A percentile compares a stretch with the other conserved stretches of the same genome.
Evolutionary conservation across 2,888 invertebrate species (phyloP).

Genomic region (Synanthedon formicaeformis): DNA sequence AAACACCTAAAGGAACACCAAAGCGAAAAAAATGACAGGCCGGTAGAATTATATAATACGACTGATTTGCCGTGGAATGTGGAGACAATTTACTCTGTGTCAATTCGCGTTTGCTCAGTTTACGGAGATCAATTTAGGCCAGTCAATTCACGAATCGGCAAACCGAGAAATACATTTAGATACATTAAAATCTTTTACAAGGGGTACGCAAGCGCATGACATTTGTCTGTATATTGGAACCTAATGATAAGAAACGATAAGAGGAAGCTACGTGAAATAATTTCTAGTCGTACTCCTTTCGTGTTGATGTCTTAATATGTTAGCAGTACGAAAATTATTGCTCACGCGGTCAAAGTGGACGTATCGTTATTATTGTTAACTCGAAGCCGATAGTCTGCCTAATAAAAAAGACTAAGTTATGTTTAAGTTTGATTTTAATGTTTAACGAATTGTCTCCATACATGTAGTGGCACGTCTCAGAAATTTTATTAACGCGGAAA

Average conservation of each 20-base stretch:
- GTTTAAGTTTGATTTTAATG: conserved; percentile 48
- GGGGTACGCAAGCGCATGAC: too few relatives aligned
- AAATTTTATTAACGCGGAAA: conserved; percentile 4
- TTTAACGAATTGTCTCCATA: conserved; percentile 38
- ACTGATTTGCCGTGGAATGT: conserved; percentile 6
- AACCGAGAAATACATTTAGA: too few relatives aligned
- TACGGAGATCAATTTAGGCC: conserved; percentile 37
- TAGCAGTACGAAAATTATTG: conserved; percentile 64
- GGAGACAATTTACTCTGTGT: conserved; percentile 21
- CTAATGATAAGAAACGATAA: conserved; percentile 10
- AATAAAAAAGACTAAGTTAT: conserved; percentile 59
- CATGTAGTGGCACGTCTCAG: conserved; percentile 48
- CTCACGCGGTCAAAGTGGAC: conserved; percentile 27
- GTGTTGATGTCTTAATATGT: conserved; percentile 60
- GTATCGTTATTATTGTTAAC: conserved; percentile 27
- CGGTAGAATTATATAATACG: conserved; percentile 11
- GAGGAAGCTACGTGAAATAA: conserved; percentile 30
- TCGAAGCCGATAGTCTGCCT: conserved; percentile 53
- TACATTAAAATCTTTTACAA: too few relatives aligned
- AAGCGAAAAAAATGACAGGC: conserved; percentile 15
- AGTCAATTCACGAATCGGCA: conserved; percentile 27
- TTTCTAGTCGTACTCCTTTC: conserved; percentile 65
- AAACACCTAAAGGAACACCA: conserved; percentile 10
- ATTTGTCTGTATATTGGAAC: too few relatives aligned
- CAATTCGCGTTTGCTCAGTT: conserved; percentile 41